Percentiles rank a stretch among this genome's conserved stretches.
phyloP scores from a whole-genome alignment of 2,797 vertebrate species.

The Odontamblyopus lacepedii region DNA sequence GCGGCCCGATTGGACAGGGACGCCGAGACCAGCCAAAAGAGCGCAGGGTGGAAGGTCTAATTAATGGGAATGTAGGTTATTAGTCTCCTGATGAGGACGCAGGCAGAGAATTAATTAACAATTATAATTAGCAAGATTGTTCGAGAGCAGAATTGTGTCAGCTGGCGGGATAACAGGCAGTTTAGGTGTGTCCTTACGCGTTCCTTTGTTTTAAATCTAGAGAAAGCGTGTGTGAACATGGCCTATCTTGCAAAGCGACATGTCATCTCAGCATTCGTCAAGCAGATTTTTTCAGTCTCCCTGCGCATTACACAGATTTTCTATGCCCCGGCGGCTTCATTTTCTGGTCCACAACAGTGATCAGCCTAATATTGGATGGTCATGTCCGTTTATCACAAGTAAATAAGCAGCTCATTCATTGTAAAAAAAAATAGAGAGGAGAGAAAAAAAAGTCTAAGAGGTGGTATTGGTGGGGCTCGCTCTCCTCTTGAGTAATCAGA shows the following conservation, averaged over 20 bases:
- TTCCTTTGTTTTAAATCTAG: conserved; percentile 37
- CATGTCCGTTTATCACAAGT: conserved; percentile 53
- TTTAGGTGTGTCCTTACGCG: conserved; percentile 42
- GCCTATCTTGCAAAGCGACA: conserved; percentile 58
- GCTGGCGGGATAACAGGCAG: conserved; percentile 69
- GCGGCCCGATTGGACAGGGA: conserved; percentile 65
- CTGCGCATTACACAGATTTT: conserved; percentile 24
- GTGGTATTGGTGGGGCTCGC: conserved; percentile 12
- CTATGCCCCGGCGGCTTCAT: conserved; percentile 30
- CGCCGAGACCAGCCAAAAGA: conserved; percentile 63
- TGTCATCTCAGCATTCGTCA: conserved; percentile 68
- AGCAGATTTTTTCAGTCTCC: conserved; percentile 49
- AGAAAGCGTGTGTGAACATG: conserved; percentile 53
- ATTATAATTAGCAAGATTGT: conserved; percentile 89
- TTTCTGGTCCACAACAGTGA: conserved; percentile 44
- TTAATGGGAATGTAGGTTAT: conserved; percentile 88
- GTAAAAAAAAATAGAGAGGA: conserved; percentile 3
- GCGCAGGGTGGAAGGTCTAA: conserved; percentile 84
- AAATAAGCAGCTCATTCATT: conserved; percentile 46
- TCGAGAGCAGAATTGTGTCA: conserved; percentile 87
- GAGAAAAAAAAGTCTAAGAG: conserved; percentile 23
- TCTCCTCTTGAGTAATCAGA: conserved; percentile 35
- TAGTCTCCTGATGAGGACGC: conserved; percentile 86
- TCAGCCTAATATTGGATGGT: conserved; percentile 41
- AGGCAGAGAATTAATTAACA: conserved; percentile 86